Percentiles rank a stretch among this genome's conserved stretches.
These are phyloP conservation scores for Leptura quadrifasciata DNA, from an alignment of 2,888 invertebrate genomes.

Conservation along the genomic window DNA sequence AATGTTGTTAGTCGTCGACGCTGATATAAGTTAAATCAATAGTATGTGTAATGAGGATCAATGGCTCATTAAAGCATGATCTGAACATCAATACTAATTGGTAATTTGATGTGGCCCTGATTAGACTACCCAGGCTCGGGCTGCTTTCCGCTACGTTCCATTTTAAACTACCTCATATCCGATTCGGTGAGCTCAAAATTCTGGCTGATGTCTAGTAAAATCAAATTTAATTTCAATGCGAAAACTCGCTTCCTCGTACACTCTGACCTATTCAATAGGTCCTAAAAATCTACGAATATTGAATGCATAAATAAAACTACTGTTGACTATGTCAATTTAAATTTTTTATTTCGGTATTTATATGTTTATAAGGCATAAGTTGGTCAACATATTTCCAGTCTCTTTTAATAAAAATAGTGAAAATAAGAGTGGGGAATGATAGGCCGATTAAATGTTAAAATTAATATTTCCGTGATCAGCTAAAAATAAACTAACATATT, in stretches of 20 bases:
- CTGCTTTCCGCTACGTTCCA: conserved; percentile 42
- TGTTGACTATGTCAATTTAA: too few relatives aligned
- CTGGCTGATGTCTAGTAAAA: conserved; percentile 33
- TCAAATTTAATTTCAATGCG: conserved; percentile 10
- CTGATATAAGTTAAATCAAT: conserved; percentile 54
- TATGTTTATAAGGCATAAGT: too few relatives aligned
- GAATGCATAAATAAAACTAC: too few relatives aligned
- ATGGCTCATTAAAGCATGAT: conserved; percentile 71
- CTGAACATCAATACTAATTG: conserved; percentile 72
- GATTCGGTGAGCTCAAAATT: conserved; percentile 39
- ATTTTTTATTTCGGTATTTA: too few relatives aligned
- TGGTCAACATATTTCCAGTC: too few relatives aligned
- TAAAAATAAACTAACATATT: too few relatives aligned
- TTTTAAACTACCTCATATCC: conserved; percentile 45
- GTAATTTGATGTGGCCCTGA: conserved; percentile 71
- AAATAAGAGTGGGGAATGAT: too few relatives aligned
- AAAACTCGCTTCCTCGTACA: neutral
- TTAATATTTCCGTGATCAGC: too few relatives aligned
- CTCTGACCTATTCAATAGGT: neutral
- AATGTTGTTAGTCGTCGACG: conserved; percentile 25
- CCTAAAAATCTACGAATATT: too few relatives aligned
- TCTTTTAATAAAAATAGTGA: too few relatives aligned
- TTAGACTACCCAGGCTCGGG: conserved; percentile 45
- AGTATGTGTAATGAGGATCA: conserved; percentile 68
- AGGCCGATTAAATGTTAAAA: too few relatives aligned